Base-by-base conservation (phyloP, 2,888 invertebrate genomes). In the Muscina levida region DNA sequence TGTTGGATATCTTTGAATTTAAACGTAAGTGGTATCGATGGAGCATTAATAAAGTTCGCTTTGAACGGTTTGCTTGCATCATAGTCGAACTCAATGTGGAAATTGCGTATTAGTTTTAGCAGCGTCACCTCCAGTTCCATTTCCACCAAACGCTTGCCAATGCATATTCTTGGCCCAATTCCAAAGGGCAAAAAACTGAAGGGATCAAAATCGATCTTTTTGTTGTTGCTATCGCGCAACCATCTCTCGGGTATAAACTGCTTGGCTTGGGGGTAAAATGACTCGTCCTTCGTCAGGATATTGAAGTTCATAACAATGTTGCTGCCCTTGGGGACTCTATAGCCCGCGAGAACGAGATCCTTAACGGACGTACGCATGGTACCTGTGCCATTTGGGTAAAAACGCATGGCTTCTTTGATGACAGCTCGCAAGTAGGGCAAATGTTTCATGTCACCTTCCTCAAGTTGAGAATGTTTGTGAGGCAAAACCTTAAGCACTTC, bases 181-280 rank as follows among this genome's bases (percentile, higher is more conserved):
- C 95, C 95, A 86, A 95, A 95, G 0, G 94, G 94, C 77, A 93
- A 86, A 57, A 92, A 92, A 0, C 92, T 91, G 89, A 94, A 94
- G 0, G 93, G 93, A 74, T 83, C 74, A 1, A 76, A 51, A 6
- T 75, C 83, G 0, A 42, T 10, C 57, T 82, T 85, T 39, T 84
- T 83, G n/a, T 83, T 83, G 0, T 81, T 79, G 0, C 48, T 66
- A 70, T 85, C 80, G 2, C 87, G 85, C 15, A 92, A 73, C 96
- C 96, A 97, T 44, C 97, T 91, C 86, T 96, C 95, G 0, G 96
- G 96, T 19, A 93, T 86, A 85, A 93, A 96, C 77, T 93, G 91
- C 0, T 91, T 86, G 0, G 94, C 90, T 8, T 91, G 90, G 0
- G 92, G 91, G 85, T 93, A 95, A 83, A 94, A 92, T 66, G 92